phyloP scores from a whole-genome alignment of 2,888 invertebrate species.

The Eupithecia vulgata region DNA sequence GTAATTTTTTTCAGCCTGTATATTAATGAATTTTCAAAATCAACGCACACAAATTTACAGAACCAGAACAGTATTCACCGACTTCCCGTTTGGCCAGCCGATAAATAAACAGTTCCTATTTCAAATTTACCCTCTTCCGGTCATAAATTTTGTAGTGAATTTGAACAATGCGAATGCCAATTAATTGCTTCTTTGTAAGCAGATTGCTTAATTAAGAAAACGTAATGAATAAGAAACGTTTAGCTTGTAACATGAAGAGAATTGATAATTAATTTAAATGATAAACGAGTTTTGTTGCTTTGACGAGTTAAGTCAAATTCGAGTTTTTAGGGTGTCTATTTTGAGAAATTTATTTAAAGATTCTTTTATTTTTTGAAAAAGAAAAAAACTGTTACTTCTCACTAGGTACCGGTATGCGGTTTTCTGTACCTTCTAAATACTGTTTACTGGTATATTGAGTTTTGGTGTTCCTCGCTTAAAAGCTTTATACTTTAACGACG shows the following conservation, averaged over 20 bases:
- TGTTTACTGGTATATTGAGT: too few species aligned
- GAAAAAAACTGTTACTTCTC: too few species aligned
- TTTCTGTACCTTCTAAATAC: too few species aligned
- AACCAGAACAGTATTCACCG: slow-evolving; percentile 34
- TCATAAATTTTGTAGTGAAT: slow-evolving; percentile 66
- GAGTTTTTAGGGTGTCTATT: slow-evolving; percentile 2
- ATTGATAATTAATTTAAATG: slow-evolving; percentile 77
- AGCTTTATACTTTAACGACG: too few species aligned
- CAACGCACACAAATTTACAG: slow-evolving; percentile 16
- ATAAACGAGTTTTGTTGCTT: slow-evolving; percentile 72
- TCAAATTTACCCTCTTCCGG: slow-evolving; percentile 60
- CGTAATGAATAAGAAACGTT: slow-evolving; percentile 79
- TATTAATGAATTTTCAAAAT: slow-evolving; percentile 14
- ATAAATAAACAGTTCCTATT: slow-evolving; percentile 59
- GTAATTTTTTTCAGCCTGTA: not conserved
- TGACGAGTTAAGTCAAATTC: slow-evolving; percentile 20
- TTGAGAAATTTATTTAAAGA: slow-evolving; percentile 49
- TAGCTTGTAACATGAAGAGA: slow-evolving; percentile 73
- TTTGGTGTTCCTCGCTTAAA: too few species aligned
- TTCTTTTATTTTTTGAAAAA: not conserved
- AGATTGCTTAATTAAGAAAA: slow-evolving; percentile 83
- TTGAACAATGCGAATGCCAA: slow-evolving; percentile 76
- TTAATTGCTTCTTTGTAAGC: slow-evolving; percentile 82
- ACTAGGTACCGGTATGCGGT: too few species aligned
- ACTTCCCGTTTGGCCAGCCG: slow-evolving; percentile 47